Base-by-base conservation (phyloP, 2,797 vertebrate species). In the Acestrorhynchus altus region DNA sequence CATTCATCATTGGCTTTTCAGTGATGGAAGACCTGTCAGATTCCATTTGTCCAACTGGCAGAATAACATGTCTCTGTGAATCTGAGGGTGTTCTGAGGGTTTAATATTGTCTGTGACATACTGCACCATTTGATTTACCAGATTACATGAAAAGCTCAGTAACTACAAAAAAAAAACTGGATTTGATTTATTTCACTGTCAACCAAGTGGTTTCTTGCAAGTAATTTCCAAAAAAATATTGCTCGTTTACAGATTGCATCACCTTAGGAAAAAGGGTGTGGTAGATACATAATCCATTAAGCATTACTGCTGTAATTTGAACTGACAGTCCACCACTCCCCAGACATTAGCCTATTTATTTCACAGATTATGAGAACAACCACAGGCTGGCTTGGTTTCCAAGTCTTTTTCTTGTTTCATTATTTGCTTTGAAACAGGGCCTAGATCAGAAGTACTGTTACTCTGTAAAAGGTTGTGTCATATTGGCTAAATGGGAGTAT, bases 21-120 rank as follows among this genome's bases (percentile, higher is more conserved):
- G 89, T 83, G 72, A 84, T 86, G 88, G 85, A 84, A 89, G 83
- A 88, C 83, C 88, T 91, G 90, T 92, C 91, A 89, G 78, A 78
- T 86, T 87, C 84, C 64, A 84, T 92, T 91, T 91, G 90, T 83
- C 82, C 88, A 10, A 82, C 84, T 84, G 76, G 39, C 83, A 64
- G 51, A 52, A 73, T 79, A 73, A 81, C 22, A 81, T 86, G 64
- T 54, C 78, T 81, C 81, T 84, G 86, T 80, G 82, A 82, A 74
- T 89, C 87, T 16, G 24, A 8, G 26, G 57, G 22, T 57, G 24
- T 57, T 28, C 24, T n/a, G 16, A 24, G 57, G 57, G 13, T 59
- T 31, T 59, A 59, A 35, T 59, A 31, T 59, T 4, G 13, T 13
- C 24, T 26, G 12, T 57, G 54, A 57, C 54, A 26, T 57, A 57